A percentile compares a stretch with the other conserved stretches of the same genome.
These are phyloP conservation scores for Microcebus griseorufus DNA, from an alignment of 2,113 vertebrate genomes.

Conservation along the genomic window DNA sequence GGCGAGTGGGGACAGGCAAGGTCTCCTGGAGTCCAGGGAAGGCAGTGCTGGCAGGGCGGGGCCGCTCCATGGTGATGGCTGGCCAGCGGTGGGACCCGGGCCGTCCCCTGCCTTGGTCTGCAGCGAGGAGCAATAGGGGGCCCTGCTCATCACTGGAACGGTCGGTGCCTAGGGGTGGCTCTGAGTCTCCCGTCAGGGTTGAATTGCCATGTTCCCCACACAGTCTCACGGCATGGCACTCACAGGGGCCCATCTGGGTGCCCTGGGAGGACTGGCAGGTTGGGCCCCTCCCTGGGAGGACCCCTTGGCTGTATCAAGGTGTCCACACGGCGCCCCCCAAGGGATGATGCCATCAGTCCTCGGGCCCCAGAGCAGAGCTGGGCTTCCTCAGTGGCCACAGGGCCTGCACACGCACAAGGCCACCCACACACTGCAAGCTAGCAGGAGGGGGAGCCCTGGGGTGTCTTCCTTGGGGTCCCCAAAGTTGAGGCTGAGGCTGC, in stretches of 20 bases:
- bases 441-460: neutral
- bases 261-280: no score
- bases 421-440: neutral
- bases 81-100: constrained; percentile 87
- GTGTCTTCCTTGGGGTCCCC: neutral
- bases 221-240: constrained; percentile 85
- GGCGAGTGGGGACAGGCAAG: constrained; percentile 73
- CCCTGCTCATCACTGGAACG: constrained; percentile 95
- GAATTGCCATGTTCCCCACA: constrained; percentile 90
- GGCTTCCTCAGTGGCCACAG: neutral
- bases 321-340: neutral
- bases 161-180: constrained; percentile 92
- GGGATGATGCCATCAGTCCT: accelerated
- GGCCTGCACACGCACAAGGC: no score
- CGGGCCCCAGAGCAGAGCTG: accelerated
- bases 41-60: constrained; percentile 76
- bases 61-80: constrained; percentile 88
- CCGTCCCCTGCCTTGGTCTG: constrained; percentile 90
- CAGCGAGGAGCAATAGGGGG: constrained; percentile 94
- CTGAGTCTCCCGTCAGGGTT: constrained; percentile 91
- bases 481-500: neutral
- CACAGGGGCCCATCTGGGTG: constrained; percentile 40
- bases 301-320: accelerated
- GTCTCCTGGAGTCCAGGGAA: constrained; percentile 80
- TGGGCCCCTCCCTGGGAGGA: neutral